phyloP scores from a whole-genome alignment of 2,797 vertebrate genomes.

The Gouania willdenowi region DNA sequence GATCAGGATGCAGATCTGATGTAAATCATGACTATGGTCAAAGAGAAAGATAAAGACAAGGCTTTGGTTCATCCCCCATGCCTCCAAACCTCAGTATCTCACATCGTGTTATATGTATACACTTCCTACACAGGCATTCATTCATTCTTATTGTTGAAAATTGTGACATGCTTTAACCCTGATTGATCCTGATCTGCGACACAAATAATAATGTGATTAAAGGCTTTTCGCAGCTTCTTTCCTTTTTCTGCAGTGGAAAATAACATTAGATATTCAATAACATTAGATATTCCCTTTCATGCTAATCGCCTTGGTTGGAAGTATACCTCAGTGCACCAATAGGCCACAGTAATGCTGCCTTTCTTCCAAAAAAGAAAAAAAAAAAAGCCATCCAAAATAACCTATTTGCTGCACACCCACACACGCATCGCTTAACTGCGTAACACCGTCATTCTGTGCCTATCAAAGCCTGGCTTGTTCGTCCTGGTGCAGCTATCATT shows the following conservation, averaged over 20 bases:
- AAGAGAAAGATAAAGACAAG: slow-evolving; percentile 14
- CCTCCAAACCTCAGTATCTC: slow-evolving; percentile 7
- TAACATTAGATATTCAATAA: slow-evolving; percentile 78
- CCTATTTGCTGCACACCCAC: slow-evolving; percentile 81
- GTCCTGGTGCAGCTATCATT: slow-evolving; percentile 64
- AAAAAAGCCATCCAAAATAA: slow-evolving; percentile 77
- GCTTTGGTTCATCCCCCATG: background rate
- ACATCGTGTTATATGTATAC: slow-evolving; percentile 29
- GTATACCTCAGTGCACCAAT: slow-evolving; percentile 68
- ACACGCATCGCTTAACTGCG: slow-evolving; percentile 65
- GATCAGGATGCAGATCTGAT: slow-evolving; percentile 14
- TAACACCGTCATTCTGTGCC: slow-evolving; percentile 68
- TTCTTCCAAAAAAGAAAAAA: slow-evolving; percentile 67
- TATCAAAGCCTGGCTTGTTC: slow-evolving; percentile 65
- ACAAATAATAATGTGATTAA: slow-evolving; percentile 82
- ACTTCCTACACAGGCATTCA: slow-evolving; percentile 50
- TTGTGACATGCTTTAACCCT: slow-evolving; percentile 69
- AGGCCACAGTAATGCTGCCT: slow-evolving; percentile 72
- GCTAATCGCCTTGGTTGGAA: slow-evolving; percentile 78
- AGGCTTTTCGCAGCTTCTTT: slow-evolving; percentile 62
- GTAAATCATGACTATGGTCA: slow-evolving; percentile 21
- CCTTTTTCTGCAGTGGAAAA: slow-evolving; percentile 66
- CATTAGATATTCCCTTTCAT: slow-evolving; percentile 77
- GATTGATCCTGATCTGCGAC: slow-evolving; percentile 77
- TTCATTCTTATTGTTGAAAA: slow-evolving; percentile 61